phyloP scores from a whole-genome alignment of 2,888 invertebrate genomes.

The Polydrusus tereticollis region DNA sequence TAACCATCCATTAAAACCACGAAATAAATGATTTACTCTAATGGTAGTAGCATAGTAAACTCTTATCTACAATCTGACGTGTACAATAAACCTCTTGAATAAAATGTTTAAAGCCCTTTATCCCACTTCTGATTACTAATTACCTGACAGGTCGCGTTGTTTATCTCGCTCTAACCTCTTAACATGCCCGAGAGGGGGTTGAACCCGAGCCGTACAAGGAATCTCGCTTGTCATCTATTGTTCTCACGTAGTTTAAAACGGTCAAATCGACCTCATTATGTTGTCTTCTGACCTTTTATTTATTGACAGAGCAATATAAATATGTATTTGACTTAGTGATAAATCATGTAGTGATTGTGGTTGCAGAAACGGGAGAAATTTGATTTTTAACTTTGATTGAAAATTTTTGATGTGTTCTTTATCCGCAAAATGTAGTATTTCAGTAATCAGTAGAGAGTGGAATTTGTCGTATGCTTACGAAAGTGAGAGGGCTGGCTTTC shows the following conservation, averaged over 20 bases:
- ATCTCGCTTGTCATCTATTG: conserved; percentile 34
- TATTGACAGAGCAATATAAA: conserved; percentile 30
- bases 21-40: neutral
- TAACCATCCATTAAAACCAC: neutral
- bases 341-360: neutral
- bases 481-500: too few species aligned
- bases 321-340: conserved; percentile 22
- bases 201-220: conserved; percentile 10
- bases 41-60: conserved; percentile 18
- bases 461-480: too few species aligned
- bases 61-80: neutral
- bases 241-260: conserved; percentile 30
- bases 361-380: neutral
- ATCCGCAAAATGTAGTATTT: too few species aligned
- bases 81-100: neutral
- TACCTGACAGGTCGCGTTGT: conserved; percentile 17
- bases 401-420: too few species aligned
- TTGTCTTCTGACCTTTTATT: conserved; percentile 26
- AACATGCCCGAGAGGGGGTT: conserved; percentile 21
- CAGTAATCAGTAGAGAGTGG: too few species aligned
- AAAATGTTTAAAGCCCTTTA: conserved; percentile 15
- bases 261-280: conserved; percentile 29
- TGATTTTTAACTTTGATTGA: neutral
- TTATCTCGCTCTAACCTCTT: conserved; percentile 18
- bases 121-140: conserved; percentile 34